phyloP scores from a whole-genome alignment of 2,113 vertebrate species.

The Melanerpes formicivorus region DNA sequence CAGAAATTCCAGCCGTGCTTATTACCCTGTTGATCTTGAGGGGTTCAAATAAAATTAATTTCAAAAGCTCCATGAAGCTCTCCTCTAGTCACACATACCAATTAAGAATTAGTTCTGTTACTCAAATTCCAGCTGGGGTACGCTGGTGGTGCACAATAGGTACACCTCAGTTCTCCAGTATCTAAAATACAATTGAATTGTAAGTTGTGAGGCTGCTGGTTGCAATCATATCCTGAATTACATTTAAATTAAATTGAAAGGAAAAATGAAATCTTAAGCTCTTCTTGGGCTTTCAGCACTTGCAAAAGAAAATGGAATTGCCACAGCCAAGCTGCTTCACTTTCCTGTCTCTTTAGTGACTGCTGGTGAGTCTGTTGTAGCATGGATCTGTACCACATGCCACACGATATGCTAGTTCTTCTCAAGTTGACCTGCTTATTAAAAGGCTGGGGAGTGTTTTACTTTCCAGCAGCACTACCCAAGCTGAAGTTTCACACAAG shows the following conservation, averaged over 20 bases:
- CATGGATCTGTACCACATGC: fast-evolving
- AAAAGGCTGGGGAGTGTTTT: neutral
- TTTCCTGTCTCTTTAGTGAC: neutral
- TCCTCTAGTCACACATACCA: neutral
- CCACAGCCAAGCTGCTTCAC: neutral
- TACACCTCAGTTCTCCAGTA: neutral
- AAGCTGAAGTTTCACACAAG: neutral
- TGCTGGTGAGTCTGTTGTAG: fast-evolving
- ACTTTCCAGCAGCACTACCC: neutral
- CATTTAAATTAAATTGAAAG: neutral
- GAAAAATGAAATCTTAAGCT: neutral
- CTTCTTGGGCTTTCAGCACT: neutral
- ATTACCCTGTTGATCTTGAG: neutral
- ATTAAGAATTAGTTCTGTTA: neutral
- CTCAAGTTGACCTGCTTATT: neutral
- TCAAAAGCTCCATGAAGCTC: neutral
- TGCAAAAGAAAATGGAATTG: neutral
- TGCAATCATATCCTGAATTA: neutral
- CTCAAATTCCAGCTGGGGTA: neutral
- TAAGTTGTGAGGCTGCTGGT: neutral
- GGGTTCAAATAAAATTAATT: neutral
- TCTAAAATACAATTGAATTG: neutral
- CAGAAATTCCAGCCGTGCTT: constrained; percentile 12
- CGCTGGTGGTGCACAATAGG: neutral
- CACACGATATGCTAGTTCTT: neutral